A percentile compares a stretch with the other conserved stretches of the same genome.
Evolutionary conservation across 2,797 vertebrate genomes (phyloP).

Genomic region (Echiichthys vipera): DNA sequence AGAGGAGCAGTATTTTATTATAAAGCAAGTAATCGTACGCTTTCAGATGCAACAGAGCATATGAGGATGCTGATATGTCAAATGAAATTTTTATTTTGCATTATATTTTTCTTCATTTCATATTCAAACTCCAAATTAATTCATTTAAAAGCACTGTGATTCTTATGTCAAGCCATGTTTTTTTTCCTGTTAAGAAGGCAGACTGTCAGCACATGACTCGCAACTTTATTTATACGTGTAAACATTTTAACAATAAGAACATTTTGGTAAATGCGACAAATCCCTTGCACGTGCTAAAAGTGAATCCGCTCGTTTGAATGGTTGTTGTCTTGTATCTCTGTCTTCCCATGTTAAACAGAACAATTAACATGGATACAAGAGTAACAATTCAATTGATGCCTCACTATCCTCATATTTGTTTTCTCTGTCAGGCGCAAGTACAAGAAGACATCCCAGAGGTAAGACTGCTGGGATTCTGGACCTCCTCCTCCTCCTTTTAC

Average conservation of each 20-base stretch:
- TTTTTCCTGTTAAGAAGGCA: neutral
- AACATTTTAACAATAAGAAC: neutral
- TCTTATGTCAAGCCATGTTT: neutral
- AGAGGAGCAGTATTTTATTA: neutral
- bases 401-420: slow-evolving; percentile 67
- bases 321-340: slow-evolving; percentile 27
- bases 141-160: neutral
- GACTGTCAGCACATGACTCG: neutral
- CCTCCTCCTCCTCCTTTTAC: slow-evolving; percentile 21
- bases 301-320: neutral
- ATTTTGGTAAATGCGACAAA: neutral
- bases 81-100: neutral
- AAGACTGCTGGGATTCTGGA: slow-evolving; percentile 82
- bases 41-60: neutral
- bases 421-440: slow-evolving; percentile 93
- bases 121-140: neutral
- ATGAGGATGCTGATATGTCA: neutral
- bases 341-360: slow-evolving; percentile 3
- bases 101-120: neutral
- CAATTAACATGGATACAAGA: neutral
- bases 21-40: neutral
- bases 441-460: slow-evolving; percentile 99
- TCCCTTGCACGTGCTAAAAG: neutral
- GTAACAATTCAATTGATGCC: slow-evolving; percentile 2
- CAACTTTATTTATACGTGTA: neutral